Percentiles rank a stretch among this genome's conserved stretches.
These are phyloP conservation scores for Anisognathus igniventris DNA, from an alignment of 2,797 vertebrate genomes.

Conservation along the genomic window DNA sequence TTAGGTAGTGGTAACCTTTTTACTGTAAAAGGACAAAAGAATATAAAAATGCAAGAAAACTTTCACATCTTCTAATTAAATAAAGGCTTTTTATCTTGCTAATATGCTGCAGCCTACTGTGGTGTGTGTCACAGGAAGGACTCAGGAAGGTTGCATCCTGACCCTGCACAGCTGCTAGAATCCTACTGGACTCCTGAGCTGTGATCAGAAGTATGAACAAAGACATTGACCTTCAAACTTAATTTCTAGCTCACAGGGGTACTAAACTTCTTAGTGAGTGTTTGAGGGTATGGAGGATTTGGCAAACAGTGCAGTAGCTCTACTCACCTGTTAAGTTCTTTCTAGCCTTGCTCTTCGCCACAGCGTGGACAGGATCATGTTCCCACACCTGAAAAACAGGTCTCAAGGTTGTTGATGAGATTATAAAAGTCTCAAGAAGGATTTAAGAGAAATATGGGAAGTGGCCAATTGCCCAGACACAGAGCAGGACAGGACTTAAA, in stretches of 20 bases:
- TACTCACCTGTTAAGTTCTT: neutral
- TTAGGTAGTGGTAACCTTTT: neutral
- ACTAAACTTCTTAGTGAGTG: neutral
- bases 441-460: neutral
- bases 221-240: neutral
- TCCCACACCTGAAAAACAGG: neutral
- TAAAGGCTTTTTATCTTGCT: neutral
- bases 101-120: neutral
- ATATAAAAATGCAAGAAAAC: neutral
- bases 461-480: neutral
- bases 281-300: neutral
- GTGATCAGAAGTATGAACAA: neutral
- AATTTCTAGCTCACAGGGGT: neutral
- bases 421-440: neutral
- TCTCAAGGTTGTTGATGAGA: neutral
- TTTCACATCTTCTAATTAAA: neutral
- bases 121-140: neutral
- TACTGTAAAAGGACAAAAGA: neutral
- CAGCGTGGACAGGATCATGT: rapidly evolving
- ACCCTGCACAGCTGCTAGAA: neutral
- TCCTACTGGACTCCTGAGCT: neutral
- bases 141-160: neutral
- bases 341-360: neutral
- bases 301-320: neutral
- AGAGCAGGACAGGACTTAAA: neutral